Percentiles rank a stretch among this genome's conserved stretches.
Evolutionary conservation across 2,797 vertebrate species (phyloP).

Genomic region (Ctenopoma kingsleyae): DNA sequence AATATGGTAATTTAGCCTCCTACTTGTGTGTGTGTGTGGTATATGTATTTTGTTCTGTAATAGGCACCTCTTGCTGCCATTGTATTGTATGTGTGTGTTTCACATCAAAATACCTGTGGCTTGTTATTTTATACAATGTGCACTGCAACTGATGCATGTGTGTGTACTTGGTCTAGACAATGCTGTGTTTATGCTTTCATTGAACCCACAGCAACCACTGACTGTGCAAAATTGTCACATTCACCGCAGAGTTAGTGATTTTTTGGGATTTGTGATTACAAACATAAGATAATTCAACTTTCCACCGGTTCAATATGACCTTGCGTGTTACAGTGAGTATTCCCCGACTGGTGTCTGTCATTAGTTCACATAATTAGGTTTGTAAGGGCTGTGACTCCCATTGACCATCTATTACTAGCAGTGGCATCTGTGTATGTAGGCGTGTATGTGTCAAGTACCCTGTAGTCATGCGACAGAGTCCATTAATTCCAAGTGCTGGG

Average conservation of each 20-base stretch:
- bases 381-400: conserved; percentile 67
- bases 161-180: not conserved
- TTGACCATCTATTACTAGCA: conserved; percentile 67
- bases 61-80: conserved; percentile 9
- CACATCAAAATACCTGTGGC: conserved; percentile 17
- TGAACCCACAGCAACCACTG: not conserved
- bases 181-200: conserved; percentile 15
- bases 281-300: not conserved
- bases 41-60: not conserved
- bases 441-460: conserved; percentile 39
- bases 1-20: not conserved
- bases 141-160: not conserved
- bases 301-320: not conserved
- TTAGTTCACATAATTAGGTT: conserved; percentile 76
- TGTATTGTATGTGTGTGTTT: not conserved
- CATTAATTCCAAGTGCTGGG: conserved; percentile 73
- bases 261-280: not conserved
- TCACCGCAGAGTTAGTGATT: not conserved
- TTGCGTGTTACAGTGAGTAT: conserved; percentile 23
- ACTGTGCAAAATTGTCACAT: not conserved
- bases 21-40: conserved; percentile 1
- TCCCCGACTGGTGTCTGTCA: conserved; percentile 41
- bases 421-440: conserved; percentile 56
- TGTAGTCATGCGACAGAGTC: conserved; percentile 60
- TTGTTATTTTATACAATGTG: conserved; percentile 36